Conservation (phyloP, 2,888 invertebrate genomes). For the Nomada flava region DNA sequence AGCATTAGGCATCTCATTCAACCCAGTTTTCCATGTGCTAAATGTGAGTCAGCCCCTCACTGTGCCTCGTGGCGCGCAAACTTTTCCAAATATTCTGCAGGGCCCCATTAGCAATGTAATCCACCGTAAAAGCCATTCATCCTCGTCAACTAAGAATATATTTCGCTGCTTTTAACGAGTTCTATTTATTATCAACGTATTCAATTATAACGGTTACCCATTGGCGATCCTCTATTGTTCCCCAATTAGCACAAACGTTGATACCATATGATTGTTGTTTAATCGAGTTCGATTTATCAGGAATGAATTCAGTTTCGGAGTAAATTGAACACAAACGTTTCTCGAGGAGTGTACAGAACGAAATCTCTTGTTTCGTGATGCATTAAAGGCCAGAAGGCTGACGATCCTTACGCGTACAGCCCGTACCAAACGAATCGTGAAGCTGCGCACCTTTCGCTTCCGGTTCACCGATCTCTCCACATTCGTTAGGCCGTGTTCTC, state of each 20-base stretch:
- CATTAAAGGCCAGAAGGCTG: constrained; percentile 59
- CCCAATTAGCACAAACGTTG: neutral
- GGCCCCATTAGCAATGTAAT: neutral
- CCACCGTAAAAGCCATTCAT: neutral
- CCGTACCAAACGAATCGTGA: constrained; percentile 66
- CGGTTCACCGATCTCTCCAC: constrained; percentile 72
- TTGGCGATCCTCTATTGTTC: neutral
- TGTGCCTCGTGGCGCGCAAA: constrained; percentile 35
- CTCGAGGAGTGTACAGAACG: constrained; percentile 14
- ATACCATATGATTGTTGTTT: neutral
- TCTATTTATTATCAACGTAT: no score
- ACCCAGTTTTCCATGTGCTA: constrained; percentile 73
- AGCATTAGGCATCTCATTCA: constrained; percentile 74
- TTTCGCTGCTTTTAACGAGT: no score
- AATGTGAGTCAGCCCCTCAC: constrained; percentile 41
- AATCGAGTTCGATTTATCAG: neutral
- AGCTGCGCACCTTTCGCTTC: constrained; percentile 72
- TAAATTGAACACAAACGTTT: neutral
- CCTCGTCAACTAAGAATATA: neutral
- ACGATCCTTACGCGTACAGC: constrained; percentile 53
- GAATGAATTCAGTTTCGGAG: no score
- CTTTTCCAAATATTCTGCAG: constrained; percentile 20
- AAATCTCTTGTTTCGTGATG: constrained; percentile 58
- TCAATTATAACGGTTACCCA: no score
- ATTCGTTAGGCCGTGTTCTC: constrained; percentile 65